Percentiles rank a stretch among this genome's conserved stretches.
These are phyloP conservation scores for Gnatocerus cornutus DNA, from an alignment of 2,888 invertebrate genomes.

Conservation along the genomic window DNA sequence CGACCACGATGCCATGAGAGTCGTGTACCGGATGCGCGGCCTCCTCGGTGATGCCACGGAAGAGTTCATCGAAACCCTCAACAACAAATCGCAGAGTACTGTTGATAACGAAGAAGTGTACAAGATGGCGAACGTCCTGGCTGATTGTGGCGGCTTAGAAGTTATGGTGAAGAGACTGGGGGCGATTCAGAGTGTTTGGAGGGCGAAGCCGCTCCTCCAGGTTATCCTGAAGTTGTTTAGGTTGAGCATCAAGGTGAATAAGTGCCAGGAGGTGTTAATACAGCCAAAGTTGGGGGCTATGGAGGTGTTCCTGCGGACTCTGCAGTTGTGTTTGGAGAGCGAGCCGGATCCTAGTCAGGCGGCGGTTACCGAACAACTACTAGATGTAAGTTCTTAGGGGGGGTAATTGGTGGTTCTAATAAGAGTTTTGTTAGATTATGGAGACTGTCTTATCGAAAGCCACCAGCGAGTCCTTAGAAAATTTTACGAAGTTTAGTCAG, in stretches of 20 bases:
- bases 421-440: constrained; percentile 90
- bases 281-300: constrained; percentile 89
- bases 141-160: constrained; percentile 83
- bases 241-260: constrained; percentile 91
- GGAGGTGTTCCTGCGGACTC: constrained; percentile 86
- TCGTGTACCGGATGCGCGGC: constrained; percentile 98
- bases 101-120: constrained; percentile 97
- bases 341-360: constrained; percentile 83
- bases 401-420: background rate
- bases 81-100: constrained; percentile 86
- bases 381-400: constrained; percentile 76
- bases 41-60: constrained; percentile 98
- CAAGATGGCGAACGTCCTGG: constrained; percentile 89
- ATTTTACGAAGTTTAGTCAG: constrained; percentile 89
- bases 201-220: constrained; percentile 89
- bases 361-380: constrained; percentile 89
- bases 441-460: constrained; percentile 95
- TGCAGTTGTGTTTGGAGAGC: constrained; percentile 81
- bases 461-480: constrained; percentile 87
- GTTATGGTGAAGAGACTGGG: constrained; percentile 90
- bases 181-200: constrained; percentile 88
- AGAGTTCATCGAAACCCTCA: constrained; percentile 96
- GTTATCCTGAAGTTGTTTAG: constrained; percentile 93
- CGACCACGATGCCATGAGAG: constrained; percentile 96
- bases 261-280: constrained; percentile 91